Conservation (phyloP, 2,888 invertebrate species). For the Nephrocerus scutellatus region DNA sequence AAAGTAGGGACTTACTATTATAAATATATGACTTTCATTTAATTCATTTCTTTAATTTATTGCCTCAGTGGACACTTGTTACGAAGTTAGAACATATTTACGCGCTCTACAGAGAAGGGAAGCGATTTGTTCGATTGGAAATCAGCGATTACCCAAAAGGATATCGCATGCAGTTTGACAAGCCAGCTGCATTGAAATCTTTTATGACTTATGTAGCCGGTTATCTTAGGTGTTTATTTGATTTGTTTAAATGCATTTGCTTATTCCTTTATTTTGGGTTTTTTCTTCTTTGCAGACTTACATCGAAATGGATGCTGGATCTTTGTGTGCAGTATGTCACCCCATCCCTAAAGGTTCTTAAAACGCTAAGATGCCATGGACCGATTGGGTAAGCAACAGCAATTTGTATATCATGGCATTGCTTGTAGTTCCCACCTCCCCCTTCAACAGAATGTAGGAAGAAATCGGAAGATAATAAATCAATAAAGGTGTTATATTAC, state of each 20-base stretch:
- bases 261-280: background rate
- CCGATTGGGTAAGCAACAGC: conserved; percentile 67
- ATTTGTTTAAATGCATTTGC: background rate
- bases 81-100: conserved; percentile 79
- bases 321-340: conserved; percentile 75
- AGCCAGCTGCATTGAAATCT: conserved; percentile 54
- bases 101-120: conserved; percentile 67
- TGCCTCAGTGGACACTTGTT: conserved; percentile 60
- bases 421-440: too few species aligned
- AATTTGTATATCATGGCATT: conserved; percentile 3
- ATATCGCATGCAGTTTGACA: conserved; percentile 39
- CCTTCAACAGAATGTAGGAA: too few species aligned
- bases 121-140: conserved; percentile 64
- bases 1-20: conserved; percentile 52
- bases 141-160: conserved; percentile 51
- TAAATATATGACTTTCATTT: background rate
- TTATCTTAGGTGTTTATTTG: conserved; percentile 60
- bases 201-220: conserved; percentile 79
- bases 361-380: conserved; percentile 75
- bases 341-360: conserved; percentile 67
- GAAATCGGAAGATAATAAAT: too few species aligned
- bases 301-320: conserved; percentile 86
- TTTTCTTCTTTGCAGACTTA: conserved; percentile 51
- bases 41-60: background rate
- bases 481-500: too few species aligned